Evolutionary conservation across 2,888 invertebrate species (phyloP).

Genomic region (Aphodius granarius): DNA sequence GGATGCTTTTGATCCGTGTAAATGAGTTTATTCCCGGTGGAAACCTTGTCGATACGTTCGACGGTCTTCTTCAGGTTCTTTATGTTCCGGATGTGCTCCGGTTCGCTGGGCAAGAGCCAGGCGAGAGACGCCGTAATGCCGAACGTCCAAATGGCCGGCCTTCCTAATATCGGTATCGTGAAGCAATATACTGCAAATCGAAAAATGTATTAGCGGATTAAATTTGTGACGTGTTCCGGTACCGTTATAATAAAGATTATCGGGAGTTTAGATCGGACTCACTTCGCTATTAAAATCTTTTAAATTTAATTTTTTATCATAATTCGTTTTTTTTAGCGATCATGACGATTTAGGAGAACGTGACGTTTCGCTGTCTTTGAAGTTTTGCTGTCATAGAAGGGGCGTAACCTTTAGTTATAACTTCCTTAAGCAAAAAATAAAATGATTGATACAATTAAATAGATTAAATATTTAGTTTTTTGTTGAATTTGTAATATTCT

Average conservation of each 20-base stretch:
- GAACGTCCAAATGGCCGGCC: conserved; percentile 63
- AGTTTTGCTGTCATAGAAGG: too few relatives aligned
- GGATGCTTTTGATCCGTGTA: conserved; percentile 1
- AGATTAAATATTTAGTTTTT: too few relatives aligned
- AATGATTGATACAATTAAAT: too few relatives aligned
- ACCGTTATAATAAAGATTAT: not conserved
- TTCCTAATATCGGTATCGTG: conserved; percentile 60
- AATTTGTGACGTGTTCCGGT: not conserved
- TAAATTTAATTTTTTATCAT: too few relatives aligned
- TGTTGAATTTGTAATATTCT: too few relatives aligned
- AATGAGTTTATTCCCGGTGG: conserved; percentile 15
- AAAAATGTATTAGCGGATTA: conserved; percentile 35
- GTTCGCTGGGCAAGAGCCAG: conserved; percentile 69
- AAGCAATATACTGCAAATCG: conserved; percentile 61
- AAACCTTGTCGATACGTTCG: conserved; percentile 13
- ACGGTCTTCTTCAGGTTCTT: not conserved
- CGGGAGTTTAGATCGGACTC: too few relatives aligned
- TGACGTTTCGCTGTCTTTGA: too few relatives aligned
- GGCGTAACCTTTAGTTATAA: too few relatives aligned
- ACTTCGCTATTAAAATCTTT: too few relatives aligned
- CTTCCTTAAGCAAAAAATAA: too few relatives aligned
- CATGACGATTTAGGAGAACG: too few relatives aligned
- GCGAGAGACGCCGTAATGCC: conserved; percentile 77
- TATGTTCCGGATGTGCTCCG: conserved; percentile 12
- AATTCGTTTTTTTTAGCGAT: too few relatives aligned